These are phyloP conservation scores for Malthinus seriepunctatus DNA, from an alignment of 2,888 invertebrate species.

Conservation along the genomic window DNA sequence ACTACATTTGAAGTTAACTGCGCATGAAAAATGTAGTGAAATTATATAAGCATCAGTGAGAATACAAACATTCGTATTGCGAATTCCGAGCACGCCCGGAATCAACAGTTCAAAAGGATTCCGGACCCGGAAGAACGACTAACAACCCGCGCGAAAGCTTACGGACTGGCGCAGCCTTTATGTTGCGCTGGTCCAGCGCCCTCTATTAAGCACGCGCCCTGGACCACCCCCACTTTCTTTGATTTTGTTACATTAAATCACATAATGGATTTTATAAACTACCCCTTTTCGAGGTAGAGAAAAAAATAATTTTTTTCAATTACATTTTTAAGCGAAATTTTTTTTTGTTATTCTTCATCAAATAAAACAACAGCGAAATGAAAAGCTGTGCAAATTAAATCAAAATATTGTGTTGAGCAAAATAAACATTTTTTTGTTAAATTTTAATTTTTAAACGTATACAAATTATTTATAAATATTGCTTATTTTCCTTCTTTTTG, in stretches of 20 bases:
- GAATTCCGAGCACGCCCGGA: slow-evolving; percentile 27
- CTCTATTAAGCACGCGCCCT: slow-evolving; percentile 33
- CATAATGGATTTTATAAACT: slow-evolving; percentile 38
- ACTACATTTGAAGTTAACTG: neutral
- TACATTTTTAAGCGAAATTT: neutral
- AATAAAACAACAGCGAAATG: no score
- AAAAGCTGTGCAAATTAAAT: no score
- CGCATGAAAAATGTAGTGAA: slow-evolving; percentile 1
- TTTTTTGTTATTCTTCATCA: neutral
- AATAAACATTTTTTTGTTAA: no score
- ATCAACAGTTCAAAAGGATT: slow-evolving; percentile 30
- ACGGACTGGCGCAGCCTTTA: slow-evolving; percentile 31
- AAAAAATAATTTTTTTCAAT: neutral
- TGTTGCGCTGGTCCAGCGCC: slow-evolving; percentile 33
- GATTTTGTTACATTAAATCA: slow-evolving; percentile 42
- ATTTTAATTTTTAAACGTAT: no score
- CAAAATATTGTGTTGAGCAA: no score
- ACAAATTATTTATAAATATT: no score
- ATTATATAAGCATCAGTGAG: slow-evolving; percentile 2
- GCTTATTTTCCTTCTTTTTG: no score
- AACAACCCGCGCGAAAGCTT: slow-evolving; percentile 28
- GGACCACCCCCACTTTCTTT: slow-evolving; percentile 30
- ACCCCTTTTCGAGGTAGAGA: slow-evolving; percentile 7
- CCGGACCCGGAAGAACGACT: slow-evolving; percentile 14
- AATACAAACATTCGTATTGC: neutral